Evolutionary conservation across 2,888 invertebrate genomes (phyloP).

Genomic region (Sycophila texana): DNA sequence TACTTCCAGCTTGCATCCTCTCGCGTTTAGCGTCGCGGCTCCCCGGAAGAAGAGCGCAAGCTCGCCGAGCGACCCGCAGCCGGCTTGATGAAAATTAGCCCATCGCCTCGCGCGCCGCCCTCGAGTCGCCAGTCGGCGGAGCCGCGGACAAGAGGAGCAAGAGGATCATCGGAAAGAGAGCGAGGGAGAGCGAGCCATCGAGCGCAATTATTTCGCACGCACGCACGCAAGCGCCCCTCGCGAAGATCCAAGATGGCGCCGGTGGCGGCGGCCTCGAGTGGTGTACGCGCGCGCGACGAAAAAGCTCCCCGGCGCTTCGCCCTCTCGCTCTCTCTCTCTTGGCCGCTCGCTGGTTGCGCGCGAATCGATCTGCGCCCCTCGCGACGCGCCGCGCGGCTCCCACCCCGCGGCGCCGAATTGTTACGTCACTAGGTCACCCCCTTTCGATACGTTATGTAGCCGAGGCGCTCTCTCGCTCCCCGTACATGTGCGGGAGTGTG

Average conservation of each 20-base stretch:
- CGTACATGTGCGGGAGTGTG: slow-evolving; percentile 1
- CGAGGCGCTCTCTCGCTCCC: not conserved
- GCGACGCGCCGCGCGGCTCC: slow-evolving; percentile 9
- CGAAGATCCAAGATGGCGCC: slow-evolving; percentile 47
- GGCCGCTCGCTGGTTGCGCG: slow-evolving; percentile 17
- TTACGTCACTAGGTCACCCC: slow-evolving; percentile 59
- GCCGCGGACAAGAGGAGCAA: not conserved
- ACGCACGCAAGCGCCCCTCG: not conserved
- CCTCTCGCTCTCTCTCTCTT: slow-evolving; percentile 4
- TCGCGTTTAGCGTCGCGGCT: too few relatives aligned
- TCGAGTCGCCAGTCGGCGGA: not conserved
- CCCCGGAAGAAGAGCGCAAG: too few relatives aligned
- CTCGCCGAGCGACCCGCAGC: too few relatives aligned
- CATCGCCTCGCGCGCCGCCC: not conserved
- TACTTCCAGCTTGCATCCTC: too few relatives aligned
- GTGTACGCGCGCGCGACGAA: slow-evolving; percentile 35
- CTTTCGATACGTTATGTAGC: slow-evolving; percentile 39
- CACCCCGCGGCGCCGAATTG: slow-evolving; percentile 43
- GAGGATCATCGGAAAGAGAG: not conserved
- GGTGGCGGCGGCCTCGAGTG: slow-evolving; percentile 39
- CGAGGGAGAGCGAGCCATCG: not conserved
- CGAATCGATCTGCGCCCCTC: slow-evolving; percentile 50
- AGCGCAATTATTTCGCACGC: slow-evolving; percentile 45
- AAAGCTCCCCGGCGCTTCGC: slow-evolving; percentile 25
- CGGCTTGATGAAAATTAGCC: not conserved